Base-by-base conservation (phyloP, 1,140 invertebrate genomes). In the Cydia pomonella region DNA sequence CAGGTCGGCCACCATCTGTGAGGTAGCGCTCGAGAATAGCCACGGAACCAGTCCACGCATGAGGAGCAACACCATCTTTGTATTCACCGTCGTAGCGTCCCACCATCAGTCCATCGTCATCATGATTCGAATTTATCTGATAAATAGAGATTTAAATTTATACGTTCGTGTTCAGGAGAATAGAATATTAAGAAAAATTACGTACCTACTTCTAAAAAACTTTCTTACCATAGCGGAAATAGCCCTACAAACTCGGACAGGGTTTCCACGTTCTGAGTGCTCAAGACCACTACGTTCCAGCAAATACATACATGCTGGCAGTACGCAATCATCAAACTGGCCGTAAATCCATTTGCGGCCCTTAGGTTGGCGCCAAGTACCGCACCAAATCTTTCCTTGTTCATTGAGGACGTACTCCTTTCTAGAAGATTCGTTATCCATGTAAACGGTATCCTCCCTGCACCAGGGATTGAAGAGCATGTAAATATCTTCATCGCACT, bases 401-500 rank as follows among this genome's bases (percentile, higher is more conserved):
- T 97, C 96, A 80, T 96, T 96, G 29, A 96, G 84, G 3, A 97
- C 94, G 85, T 96, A 97, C 87, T 97, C 96, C 50, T 95, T 92
- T 33, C 94, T 88, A 41, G 94, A 93, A 5, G 93, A 91, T 62
- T 95, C 94, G 76, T 96, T 94, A 44, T 95, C 93, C 94, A 97
- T 94, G 88, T 95, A 96, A 12, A 96, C 96, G 4, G 91, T 78
- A 84, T 96, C 96, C 73, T 95, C 95, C 84, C 91, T 88, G 88
- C 95, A 95, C 97, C 97, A 98, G 1, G 97, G 96, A 92, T 98
- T 98, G 88, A 97, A 97, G 3, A 97, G 83, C 29, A 97, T 94
- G 85, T 96, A 97, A 75, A 97, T 93, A 25, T 95, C 94, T 81
- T 94, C 93, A 77, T 94, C 94, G 73, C 92, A 94, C 86, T 94